Conservation (phyloP, 2,888 invertebrate genomes). For the Amblyteles armatorius region DNA sequence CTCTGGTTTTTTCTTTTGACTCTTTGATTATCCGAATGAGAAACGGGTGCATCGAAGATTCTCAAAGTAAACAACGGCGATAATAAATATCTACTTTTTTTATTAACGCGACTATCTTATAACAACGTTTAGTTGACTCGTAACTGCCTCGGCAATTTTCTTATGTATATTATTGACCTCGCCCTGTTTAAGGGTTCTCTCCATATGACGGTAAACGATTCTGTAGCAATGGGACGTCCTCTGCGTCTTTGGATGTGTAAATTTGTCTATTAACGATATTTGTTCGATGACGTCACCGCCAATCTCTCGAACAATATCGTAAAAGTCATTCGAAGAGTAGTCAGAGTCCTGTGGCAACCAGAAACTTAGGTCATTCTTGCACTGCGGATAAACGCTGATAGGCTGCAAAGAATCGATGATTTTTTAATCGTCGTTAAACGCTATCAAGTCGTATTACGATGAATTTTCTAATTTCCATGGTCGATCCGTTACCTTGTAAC, state of each 20-base stretch:
- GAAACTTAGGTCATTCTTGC: constrained; percentile 97
- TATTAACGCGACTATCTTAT: constrained; percentile 60
- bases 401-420: constrained; percentile 85
- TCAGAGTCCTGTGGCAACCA: constrained; percentile 92
- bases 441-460: constrained; percentile 23
- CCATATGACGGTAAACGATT: constrained; percentile 97
- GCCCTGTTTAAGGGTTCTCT: constrained; percentile 93
- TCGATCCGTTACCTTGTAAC: constrained; percentile 88
- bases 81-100: constrained; percentile 47
- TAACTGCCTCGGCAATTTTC: constrained; percentile 88
- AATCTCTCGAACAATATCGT: constrained; percentile 94
- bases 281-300: constrained; percentile 98
- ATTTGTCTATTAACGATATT: constrained; percentile 94
- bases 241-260: constrained; percentile 93
- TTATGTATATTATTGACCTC: constrained; percentile 95
- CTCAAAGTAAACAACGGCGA: not conserved
- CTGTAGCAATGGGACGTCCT: constrained; percentile 95
- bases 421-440: constrained; percentile 11
- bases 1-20: not conserved
- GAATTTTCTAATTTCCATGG: constrained; percentile 39
- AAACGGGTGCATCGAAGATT: not conserved
- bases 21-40: not conserved
- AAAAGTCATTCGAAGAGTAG: constrained; percentile 95
- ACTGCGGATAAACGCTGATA: constrained; percentile 94
- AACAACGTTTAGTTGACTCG: constrained; percentile 69